phyloP scores from a whole-genome alignment of 1,140 invertebrate genomes.

The Paraescarpia echinospica region DNA sequence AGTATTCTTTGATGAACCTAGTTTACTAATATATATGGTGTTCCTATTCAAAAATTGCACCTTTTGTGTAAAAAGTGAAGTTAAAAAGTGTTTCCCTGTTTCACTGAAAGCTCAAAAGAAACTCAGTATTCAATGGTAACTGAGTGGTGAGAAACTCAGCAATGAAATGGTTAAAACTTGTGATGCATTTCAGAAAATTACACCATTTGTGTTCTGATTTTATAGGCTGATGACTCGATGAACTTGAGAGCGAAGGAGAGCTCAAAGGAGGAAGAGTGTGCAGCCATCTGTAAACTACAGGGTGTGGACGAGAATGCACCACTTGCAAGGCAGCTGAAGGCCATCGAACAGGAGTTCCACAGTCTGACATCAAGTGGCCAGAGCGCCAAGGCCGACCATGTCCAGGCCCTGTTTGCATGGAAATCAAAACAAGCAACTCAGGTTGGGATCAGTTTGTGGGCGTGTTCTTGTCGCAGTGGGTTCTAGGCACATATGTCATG shows the following conservation, averaged over 20 bases:
- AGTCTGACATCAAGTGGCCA: conserved; percentile 46
- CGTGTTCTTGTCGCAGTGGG: conserved; percentile 8
- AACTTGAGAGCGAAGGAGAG: conserved; percentile 49
- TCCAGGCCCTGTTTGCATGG: conserved; percentile 51
- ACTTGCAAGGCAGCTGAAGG: conserved; percentile 50
- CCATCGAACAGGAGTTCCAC: conserved; percentile 56
- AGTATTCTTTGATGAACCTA: no score
- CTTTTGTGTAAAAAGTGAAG: no score
- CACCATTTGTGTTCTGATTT: no score
- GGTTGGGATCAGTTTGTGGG: conserved; percentile 34
- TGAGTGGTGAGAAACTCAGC: no score
- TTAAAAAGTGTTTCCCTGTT: no score
- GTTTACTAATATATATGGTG: no score
- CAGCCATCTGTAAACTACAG: conserved; percentile 54
- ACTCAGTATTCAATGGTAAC: no score
- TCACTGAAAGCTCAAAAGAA: no score
- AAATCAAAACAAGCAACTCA: conserved; percentile 55
- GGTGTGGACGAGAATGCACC: conserved; percentile 46
- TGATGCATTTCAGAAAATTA: no score
- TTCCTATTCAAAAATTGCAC: no score
- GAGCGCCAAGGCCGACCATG: conserved; percentile 51
- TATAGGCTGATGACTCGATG: neutral
- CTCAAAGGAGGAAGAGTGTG: conserved; percentile 54
- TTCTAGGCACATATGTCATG: neutral
- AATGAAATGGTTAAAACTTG: no score